Evolutionary conservation across 35 echinoderm and acorn worm genomes (phyloP), one percentile per base, ranked within the genome.

Genomic region (Patiria miniata): DNA sequence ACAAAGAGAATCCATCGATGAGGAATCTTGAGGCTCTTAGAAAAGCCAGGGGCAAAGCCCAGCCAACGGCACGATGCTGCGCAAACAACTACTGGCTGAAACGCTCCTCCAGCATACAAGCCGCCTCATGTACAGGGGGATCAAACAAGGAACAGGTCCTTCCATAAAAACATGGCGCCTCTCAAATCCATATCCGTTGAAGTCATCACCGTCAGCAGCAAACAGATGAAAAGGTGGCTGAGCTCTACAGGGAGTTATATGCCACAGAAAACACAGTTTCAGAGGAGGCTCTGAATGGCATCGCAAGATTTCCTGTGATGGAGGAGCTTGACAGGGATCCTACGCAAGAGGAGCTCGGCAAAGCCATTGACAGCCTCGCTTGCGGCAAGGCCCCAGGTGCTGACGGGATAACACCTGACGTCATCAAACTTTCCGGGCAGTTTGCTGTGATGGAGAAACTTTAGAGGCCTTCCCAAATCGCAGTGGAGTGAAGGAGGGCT

Each of bases 241-340:
- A 94, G 42, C 92, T 85, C 53, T 94, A 94, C 77, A n/a, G 29
- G 26, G 92, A 85, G 10, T 56, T 94, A 0, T 89, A 89, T 34
- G 68, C 92, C 29, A 85, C 14, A 50, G 16, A 89, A 54, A 89
- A 89, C 18, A 37, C 21, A 39, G 87, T 94, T 0, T 21, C 73
- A 22, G 34, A 79, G 0, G 80, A 39, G 15, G 87, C 82, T 17
- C 44, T 94, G 39, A 59, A 84, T 9, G 10, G 19, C 44, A 55
- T 58, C 36, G 5, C 47, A 33, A 36, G 17, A 7, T 17, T 84
- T 6, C 82, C 82, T 37, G 55, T 58, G 33, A 59, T 84, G 55
- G 36, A 84, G 19, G 52, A 61, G 51, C 82, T 84, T 36, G 82
- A 61, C 21, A 60, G 8, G 4, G 30, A 79, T 9, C 77, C 32